phyloP scores from a whole-genome alignment of 2,113 vertebrate species.

The Daubentonia madagascariensis region DNA sequence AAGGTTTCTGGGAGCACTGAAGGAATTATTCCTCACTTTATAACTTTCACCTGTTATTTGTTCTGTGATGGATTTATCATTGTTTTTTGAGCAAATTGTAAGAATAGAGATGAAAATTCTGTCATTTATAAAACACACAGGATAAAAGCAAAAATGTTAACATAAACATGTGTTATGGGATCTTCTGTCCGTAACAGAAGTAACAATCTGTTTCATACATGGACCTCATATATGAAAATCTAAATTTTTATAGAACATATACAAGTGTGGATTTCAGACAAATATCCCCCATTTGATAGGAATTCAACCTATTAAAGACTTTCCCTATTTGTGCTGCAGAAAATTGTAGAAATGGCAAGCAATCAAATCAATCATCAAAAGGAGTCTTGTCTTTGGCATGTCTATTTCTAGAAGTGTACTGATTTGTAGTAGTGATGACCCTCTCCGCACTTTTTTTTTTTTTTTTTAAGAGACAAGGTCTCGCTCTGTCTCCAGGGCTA shows the following conservation, averaged over 20 bases:
- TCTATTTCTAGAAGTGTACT: not conserved
- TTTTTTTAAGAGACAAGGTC: no score
- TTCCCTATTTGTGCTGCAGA: not conserved
- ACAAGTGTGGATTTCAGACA: not conserved
- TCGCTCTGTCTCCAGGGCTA: no score
- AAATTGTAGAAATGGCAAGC: not conserved
- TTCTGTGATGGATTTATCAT: not conserved
- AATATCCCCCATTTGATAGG: not conserved
- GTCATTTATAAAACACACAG: not conserved
- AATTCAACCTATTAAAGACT: not conserved
- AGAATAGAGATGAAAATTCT: not conserved
- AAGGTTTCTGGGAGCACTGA: not conserved
- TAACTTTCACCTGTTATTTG: not conserved
- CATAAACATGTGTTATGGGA: not conserved
- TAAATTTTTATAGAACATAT: not conserved
- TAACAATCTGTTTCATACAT: not conserved
- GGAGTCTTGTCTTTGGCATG: not conserved
- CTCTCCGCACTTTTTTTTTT: not conserved
- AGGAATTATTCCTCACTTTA: not conserved
- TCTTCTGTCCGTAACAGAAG: not conserved
- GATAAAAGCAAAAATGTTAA: not conserved
- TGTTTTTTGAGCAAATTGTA: not conserved
- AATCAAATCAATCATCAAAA: not conserved
- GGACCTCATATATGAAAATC: not conserved
- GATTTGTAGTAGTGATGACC: not conserved